Evolutionary conservation across 2,888 invertebrate species (phyloP).

Genomic region (Resseliella maxima): DNA sequence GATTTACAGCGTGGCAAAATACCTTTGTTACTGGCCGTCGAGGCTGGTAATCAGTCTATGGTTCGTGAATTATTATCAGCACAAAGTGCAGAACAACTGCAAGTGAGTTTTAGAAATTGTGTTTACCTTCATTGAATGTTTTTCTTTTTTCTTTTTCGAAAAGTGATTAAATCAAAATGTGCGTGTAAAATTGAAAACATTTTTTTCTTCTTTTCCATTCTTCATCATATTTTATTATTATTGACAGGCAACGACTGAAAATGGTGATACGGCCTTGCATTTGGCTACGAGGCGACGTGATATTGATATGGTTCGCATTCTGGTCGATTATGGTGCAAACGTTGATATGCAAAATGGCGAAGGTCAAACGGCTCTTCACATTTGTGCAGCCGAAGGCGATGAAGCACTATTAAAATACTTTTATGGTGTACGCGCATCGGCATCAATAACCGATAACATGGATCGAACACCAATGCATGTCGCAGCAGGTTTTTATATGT

Average conservation of each 20-base stretch:
- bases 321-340: conserved; percentile 91
- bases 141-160: not conserved
- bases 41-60: conserved; percentile 95
- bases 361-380: conserved; percentile 94
- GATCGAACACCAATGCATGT: conserved; percentile 98
- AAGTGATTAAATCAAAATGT: not conserved
- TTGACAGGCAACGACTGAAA: conserved; percentile 77
- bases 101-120: conserved; percentile 67
- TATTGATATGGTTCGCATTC: conserved; percentile 90
- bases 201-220: too few relatives aligned
- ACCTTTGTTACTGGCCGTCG: conserved; percentile 92
- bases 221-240: not conserved
- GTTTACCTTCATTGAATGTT: not conserved
- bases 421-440: conserved; percentile 93
- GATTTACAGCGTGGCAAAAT: conserved; percentile 88
- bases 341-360: conserved; percentile 94
- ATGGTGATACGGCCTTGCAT: conserved; percentile 94
- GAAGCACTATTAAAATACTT: conserved; percentile 95
- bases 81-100: conserved; percentile 88
- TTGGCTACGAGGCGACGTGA: conserved; percentile 92
- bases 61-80: conserved; percentile 91
- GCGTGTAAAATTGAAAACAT: too few relatives aligned
- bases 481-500: conserved; percentile 78
- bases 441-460: conserved; percentile 85
- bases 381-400: conserved; percentile 96